A percentile compares a stretch with the other conserved stretches of the same genome.
phyloP scores from a whole-genome alignment of 2,888 invertebrate genomes.

The Drosophila cyrtoloma region DNA sequence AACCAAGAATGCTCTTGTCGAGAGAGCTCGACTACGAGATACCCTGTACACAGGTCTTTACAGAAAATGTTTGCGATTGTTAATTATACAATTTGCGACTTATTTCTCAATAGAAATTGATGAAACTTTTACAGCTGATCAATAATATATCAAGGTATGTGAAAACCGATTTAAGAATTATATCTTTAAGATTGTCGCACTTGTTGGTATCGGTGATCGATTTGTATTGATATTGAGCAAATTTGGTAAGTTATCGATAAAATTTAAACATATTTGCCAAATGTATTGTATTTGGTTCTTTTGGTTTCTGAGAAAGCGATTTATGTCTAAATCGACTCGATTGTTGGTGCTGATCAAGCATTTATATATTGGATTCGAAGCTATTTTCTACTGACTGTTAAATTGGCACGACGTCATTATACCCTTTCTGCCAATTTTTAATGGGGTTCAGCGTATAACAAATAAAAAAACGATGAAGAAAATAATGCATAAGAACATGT shows the following conservation, averaged over 20 bases:
- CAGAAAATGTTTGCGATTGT: background rate
- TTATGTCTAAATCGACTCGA: background rate
- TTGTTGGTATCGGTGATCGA: background rate
- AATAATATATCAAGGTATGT: background rate
- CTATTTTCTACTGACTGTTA: background rate
- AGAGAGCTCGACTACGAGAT: background rate
- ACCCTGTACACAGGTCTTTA: background rate
- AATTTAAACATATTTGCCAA: background rate
- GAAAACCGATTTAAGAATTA: background rate
- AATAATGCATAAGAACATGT: conserved; percentile 30
- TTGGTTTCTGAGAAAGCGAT: background rate
- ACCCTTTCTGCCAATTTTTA: background rate
- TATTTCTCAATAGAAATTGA: background rate
- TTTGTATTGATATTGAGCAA: background rate
- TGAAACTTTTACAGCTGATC: background rate
- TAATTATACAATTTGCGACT: background rate
- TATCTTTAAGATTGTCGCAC: background rate
- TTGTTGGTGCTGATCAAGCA: background rate
- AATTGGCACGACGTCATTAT: background rate
- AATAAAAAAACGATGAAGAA: conserved; percentile 16
- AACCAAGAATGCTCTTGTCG: background rate
- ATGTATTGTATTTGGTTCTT: background rate
- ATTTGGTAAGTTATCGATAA: background rate
- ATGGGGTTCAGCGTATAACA: background rate
- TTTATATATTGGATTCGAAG: background rate